Base-by-base conservation (phyloP, 1,140 invertebrate genomes). In the Drosophila eugracilis region DNA sequence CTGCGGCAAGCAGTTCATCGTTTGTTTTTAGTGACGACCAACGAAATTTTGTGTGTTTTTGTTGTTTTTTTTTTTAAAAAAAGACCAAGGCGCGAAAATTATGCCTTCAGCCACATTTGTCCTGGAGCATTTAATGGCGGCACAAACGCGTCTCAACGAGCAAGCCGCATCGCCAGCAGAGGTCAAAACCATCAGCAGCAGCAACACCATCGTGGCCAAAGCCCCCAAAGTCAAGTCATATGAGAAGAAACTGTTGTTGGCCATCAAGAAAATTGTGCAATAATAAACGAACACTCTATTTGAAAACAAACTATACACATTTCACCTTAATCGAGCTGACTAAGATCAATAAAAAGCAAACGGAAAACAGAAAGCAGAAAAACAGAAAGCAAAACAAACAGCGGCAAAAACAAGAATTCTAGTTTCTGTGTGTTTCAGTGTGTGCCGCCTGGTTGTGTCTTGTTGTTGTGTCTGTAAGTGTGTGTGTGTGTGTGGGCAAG, bases 111-210 rank as follows among this genome's bases (percentile, higher is more conserved):
- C 83, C 39, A 74, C 70, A 65, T 88, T 88, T 75, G 78, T 90
- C 45, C 75, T 89, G 24, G 89, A 90, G 81, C 89, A 90, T 74
- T 80, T 90, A 39, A 86, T 90, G 76, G 75, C 81, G 65, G 89
- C 89, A 70, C 84, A 90, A 80, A 55, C 73, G 48, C 83, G 83
- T 58, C 75, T 88, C 48, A 72, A 89, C 71, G 84, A 86, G 19
- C 60, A 45, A 62, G 66, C 50, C 17, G 36, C 39, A 45, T 26
- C 69, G 21, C 15, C 39, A 32, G 32, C 14, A 48, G 45, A 47
- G 44, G 24, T 47, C 22, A 45, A 45, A 45, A 50, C 32, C 26
- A 14, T 1, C 42, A 24, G 22, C 15, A 50, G 22, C 19, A 14
- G 3, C 42, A 24, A 30, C 55, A 28, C 52, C 41, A 26, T 22